These are phyloP conservation scores for Apis mellifera DNA, from an alignment of 1,140 invertebrate genomes.

Conservation along the genomic window Amel_HAv3.1 CM009931.2:572001-572500, in stretches of 20 bases:
- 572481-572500: not conserved
- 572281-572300: not conserved
- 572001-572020: constrained; percentile 16
- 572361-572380: constrained; percentile 35
- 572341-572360: constrained; percentile 56
- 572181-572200: no score
- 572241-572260: no score
- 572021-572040: not conserved
- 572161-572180: no score
- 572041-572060: not conserved
- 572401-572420: constrained; percentile 2
- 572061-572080: no score
- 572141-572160: no score
- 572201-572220: no score
- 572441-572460: not conserved
- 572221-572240: no score
- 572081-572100: no score
- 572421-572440: constrained; percentile 4
- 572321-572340: constrained; percentile 30
- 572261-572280: no score
- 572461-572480: not conserved
- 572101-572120: no score
- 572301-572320: not conserved
- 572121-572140: no score
- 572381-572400: constrained; percentile 33